A percentile compares a stretch with the other conserved stretches of the same genome.
Conservation (phyloP, 2,113 vertebrate species). For the Mobula birostris region DNA sequence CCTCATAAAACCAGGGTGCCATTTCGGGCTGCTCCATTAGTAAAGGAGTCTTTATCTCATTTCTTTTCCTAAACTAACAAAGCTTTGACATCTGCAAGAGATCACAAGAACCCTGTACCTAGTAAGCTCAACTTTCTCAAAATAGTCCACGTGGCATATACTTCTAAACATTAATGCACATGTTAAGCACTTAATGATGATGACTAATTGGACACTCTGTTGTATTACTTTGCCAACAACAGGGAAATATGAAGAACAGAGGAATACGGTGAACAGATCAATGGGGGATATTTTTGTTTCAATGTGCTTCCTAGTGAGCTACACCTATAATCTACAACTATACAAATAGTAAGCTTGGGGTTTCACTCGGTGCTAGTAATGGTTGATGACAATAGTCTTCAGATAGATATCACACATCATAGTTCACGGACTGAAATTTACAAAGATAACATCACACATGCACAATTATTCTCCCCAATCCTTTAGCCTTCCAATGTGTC, state of each 20-base stretch:
- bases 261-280: not conserved
- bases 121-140: not conserved
- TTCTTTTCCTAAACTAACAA: not conserved
- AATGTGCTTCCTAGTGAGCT: not conserved
- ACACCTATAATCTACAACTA: not conserved
- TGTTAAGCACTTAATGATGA: constrained; percentile 4
- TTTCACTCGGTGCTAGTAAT: not conserved
- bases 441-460: not conserved
- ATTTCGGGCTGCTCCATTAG: not conserved
- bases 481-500: too few species aligned
- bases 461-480: not conserved
- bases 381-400: not conserved
- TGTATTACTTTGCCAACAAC: not conserved
- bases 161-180: not conserved
- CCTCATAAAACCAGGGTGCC: not conserved
- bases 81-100: constrained; percentile 7
- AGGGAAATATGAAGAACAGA: not conserved
- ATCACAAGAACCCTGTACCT: not conserved
- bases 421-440: not conserved
- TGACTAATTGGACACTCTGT: not conserved
- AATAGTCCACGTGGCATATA: not conserved
- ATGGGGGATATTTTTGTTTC: not conserved
- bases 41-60: not conserved
- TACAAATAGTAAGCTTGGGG: not conserved
- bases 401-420: not conserved